Evolutionary conservation across 2,888 invertebrate species (phyloP), one percentile per base, ranked within the genome.

Genomic region (Liposcelis brunnea): DNA sequence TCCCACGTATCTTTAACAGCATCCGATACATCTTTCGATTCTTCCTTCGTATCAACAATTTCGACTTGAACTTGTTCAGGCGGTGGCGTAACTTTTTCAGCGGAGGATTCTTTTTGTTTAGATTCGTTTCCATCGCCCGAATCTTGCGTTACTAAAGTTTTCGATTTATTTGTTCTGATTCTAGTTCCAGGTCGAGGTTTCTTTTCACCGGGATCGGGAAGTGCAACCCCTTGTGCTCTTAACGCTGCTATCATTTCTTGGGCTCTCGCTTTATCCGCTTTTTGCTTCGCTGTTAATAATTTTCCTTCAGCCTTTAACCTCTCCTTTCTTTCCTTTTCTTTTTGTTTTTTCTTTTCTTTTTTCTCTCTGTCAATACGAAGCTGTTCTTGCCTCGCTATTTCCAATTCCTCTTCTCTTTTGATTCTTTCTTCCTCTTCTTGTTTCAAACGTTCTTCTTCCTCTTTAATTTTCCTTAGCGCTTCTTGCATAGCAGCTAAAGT

Each of bases 261-360:
- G 6, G 90, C 89, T 52, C 91, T 71, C 0, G 85, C 83, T 50
- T 82, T 76, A 55, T 90, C 90, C 52, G 84, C 84, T 60, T 89
- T 93, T 60, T 98, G 93, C 62, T 93, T 93, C 0, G 86, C 79
- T 2, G 93, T 93, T 48, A 95, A 65, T 31, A 91, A 69, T 64
- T 91, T 95, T 2, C 97, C 97, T 66, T 95, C 95, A n/a, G 86
- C 87, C 63, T 95, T 95, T 54, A 91, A 69, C 58, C 89, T 73
- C 56, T 90, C 90, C 62, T 87, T 90, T 43, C 85, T 74, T 59
- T 93, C 93, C 58, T 89, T 90, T 64, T 93, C 89, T 58, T 87
- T 87, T 56, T 82, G 80, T 60, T 90, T 95, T 61, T 82, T 89
- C 58, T 75, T 77, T 52, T 86, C 87, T 58, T 84, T 91, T 50